phyloP scores from a whole-genome alignment of 1,140 invertebrate species.

The Aphidius gifuensis region DNA sequence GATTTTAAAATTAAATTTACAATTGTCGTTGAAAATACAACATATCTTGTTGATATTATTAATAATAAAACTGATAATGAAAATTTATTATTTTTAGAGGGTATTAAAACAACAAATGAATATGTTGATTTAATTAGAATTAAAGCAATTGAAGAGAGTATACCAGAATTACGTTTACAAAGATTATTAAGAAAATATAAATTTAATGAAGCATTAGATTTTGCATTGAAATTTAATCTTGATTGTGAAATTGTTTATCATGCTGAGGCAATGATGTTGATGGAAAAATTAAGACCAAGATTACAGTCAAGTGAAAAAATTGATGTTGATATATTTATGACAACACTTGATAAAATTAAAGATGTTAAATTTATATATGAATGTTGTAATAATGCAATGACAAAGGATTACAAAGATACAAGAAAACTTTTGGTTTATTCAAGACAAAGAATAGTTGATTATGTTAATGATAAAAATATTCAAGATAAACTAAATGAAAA shows the following conservation, averaged over 20 bases:
- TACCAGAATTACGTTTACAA: conserved; percentile 43
- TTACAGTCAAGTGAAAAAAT: conserved; percentile 22
- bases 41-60: conserved; percentile 39
- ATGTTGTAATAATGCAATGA: conserved; percentile 45
- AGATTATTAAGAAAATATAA: conserved; percentile 43
- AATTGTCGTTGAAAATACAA: conserved; percentile 37
- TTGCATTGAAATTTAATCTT: conserved; percentile 47
- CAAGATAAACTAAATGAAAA: conserved; percentile 19
- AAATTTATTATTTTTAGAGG: conserved; percentile 46
- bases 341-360: conserved; percentile 39
- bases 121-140: conserved; percentile 39
- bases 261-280: conserved; percentile 40
- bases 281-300: conserved; percentile 42
- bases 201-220: conserved; percentile 48
- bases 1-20: conserved; percentile 44
- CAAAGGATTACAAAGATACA: conserved; percentile 38
- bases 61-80: conserved; percentile 29
- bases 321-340: conserved; percentile 32
- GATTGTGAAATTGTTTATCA: conserved; percentile 42
- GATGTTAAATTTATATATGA: conserved; percentile 44
- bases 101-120: conserved; percentile 22
- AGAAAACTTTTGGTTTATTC: conserved; percentile 38
- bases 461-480: conserved; percentile 25
- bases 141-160: conserved; percentile 45
- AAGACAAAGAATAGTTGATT: conserved; percentile 34